Percentiles rank a stretch among this genome's conserved stretches.
These are phyloP conservation scores for Proteles cristata DNA, from an alignment of 2,113 vertebrate species.

Conservation along the genomic window DNA sequence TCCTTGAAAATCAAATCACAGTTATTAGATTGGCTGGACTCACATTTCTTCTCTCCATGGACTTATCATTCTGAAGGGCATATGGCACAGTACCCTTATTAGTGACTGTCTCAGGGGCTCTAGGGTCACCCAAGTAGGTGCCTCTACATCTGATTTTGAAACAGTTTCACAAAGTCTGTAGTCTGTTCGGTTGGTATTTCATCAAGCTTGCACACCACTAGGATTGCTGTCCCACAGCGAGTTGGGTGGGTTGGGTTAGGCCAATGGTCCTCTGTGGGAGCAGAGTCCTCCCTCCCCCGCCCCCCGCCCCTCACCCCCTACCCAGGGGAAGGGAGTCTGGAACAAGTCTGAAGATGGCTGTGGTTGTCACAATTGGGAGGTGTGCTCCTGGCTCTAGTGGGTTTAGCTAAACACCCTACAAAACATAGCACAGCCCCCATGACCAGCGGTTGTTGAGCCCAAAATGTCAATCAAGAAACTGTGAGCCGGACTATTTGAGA, in stretches of 20 bases:
- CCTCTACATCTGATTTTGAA: neutral
- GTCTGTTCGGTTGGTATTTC: neutral
- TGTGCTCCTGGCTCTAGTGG: neutral
- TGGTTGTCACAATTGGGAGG: neutral
- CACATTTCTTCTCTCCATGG: neutral
- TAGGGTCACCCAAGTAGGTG: neutral
- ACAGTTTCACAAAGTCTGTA: neutral
- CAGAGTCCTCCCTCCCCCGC: accelerated
- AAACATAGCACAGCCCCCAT: neutral
- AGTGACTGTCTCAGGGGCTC: neutral
- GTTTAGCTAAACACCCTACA: neutral
- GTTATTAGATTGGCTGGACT: neutral
- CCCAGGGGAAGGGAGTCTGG: neutral
- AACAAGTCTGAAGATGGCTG: neutral
- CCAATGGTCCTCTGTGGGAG: neutral
- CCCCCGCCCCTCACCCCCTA: too few species aligned
- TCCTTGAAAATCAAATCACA: neutral
- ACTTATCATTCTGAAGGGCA: neutral
- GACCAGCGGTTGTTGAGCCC: neutral
- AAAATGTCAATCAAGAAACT: neutral
- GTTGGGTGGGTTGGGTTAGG: neutral
- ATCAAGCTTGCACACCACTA: neutral
- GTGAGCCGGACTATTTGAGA: neutral
- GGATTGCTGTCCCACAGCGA: too few species aligned
- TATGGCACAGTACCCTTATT: neutral